Conservation (phyloP, 2,888 invertebrate species). For the Fissipunctia ypsillon region DNA sequence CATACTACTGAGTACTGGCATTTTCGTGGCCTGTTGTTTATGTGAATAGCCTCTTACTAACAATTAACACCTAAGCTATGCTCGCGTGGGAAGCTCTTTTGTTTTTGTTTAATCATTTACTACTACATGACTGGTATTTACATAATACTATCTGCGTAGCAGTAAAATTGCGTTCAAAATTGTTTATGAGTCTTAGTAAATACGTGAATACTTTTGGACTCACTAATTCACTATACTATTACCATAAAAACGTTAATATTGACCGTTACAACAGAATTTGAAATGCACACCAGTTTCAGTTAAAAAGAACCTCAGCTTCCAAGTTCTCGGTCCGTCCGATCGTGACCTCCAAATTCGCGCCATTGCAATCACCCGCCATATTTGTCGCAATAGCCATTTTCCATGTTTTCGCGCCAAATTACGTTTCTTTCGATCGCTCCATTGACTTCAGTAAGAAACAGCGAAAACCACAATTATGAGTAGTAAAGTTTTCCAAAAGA, state of each 20-base stretch:
- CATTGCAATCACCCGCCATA: slow-evolving; percentile 63
- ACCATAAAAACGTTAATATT: not conserved
- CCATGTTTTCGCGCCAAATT: slow-evolving; percentile 66
- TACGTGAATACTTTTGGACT: not conserved
- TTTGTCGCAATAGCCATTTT: slow-evolving; percentile 70
- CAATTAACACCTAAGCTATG: slow-evolving; percentile 54
- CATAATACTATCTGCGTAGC: slow-evolving; percentile 21
- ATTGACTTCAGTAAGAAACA: slow-evolving; percentile 55
- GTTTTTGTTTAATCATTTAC: slow-evolving; percentile 46
- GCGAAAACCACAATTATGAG: slow-evolving; percentile 68
- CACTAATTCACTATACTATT: too few relatives aligned
- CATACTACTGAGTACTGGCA: slow-evolving; percentile 19
- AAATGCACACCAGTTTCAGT: not conserved
- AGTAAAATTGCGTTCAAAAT: slow-evolving; percentile 4
- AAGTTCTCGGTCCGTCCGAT: slow-evolving; percentile 66
- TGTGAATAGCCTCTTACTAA: slow-evolving; percentile 31
- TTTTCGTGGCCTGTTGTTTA: slow-evolving; percentile 5
- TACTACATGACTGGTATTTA: slow-evolving; percentile 46
- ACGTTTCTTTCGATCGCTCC: slow-evolving; percentile 51
- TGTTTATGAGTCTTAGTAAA: not conserved
- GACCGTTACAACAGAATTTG: too few relatives aligned
- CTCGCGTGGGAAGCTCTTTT: slow-evolving; percentile 53
- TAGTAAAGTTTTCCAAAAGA: slow-evolving; percentile 72
- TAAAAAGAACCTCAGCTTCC: slow-evolving; percentile 22
- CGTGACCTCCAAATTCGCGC: slow-evolving; percentile 71